phyloP scores from a whole-genome alignment of 2,797 vertebrate species.

The Vipera ursinii region DNA sequence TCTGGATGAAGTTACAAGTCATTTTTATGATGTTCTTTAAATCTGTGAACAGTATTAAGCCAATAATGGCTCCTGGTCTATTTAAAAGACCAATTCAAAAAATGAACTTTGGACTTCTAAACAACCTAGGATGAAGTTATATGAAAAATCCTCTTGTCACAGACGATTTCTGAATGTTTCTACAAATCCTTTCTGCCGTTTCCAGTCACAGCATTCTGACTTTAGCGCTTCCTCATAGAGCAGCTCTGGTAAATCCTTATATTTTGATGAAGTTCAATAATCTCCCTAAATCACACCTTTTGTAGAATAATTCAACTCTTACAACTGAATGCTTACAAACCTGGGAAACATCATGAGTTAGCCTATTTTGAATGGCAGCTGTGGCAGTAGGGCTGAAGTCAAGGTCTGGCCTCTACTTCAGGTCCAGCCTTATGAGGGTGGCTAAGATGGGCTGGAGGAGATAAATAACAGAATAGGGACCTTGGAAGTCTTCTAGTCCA shows the following conservation, averaged over 20 bases:
- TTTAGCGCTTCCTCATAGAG: background rate
- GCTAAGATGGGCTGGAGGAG: no score
- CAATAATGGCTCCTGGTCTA: background rate
- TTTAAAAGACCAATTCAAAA: background rate
- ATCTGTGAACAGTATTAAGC: background rate
- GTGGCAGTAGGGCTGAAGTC: no score
- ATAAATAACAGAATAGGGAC: no score
- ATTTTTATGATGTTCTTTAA: background rate
- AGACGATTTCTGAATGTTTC: background rate
- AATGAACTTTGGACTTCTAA: background rate
- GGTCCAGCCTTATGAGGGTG: no score
- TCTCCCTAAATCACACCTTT: background rate
- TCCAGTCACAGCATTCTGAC: background rate
- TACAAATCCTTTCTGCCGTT: background rate
- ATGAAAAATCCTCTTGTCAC: background rate
- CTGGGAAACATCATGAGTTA: no score
- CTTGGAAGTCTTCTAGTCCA: no score
- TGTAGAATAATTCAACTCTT: background rate
- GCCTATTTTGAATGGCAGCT: no score
- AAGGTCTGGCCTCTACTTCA: no score
- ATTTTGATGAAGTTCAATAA: background rate
- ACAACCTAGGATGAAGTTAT: background rate
- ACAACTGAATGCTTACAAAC: no score
- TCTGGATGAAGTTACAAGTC: background rate
- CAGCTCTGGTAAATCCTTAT: background rate